Evolutionary conservation across 2,888 invertebrate species (phyloP), one percentile per base, ranked within the genome.

Genomic region (Eubasilissa splendida): DNA sequence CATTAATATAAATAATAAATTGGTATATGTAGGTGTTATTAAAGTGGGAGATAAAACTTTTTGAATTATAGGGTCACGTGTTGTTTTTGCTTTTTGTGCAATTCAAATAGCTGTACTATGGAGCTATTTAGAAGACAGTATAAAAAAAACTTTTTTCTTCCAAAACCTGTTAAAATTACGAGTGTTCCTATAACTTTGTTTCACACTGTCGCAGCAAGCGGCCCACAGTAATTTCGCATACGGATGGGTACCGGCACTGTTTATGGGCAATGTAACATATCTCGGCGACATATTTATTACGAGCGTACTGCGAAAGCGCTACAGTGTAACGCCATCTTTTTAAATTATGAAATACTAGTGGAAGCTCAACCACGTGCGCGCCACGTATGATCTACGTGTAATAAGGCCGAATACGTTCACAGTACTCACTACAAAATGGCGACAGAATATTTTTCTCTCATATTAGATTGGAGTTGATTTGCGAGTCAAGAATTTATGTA

Each of bases 201-300:
- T 66, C n/a, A 52, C 22, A 53, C 52, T 53, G 65, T 63, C 63
- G 63, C 68, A 68, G 66, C 66, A 68, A 33, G 66, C 65, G 42
- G 42, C 54, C 42, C 66, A 54, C 42, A 56, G 42, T 63, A 73
- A 33, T 73, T 60, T 58, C 53, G 54, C 33, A 4, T 76, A 59
- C 74, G 79, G 78, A 76, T 60, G 56, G 70, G 76, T 82, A 73
- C 54, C 81, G 58, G 50, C 60, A 58, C 80, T 82, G 82, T 82
- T 82, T 80, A 82, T 76, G 82, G 77, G 76, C 77, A 59, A 76
- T 71, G 82, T 66, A 82, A 82, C 82, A 80, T 77, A 82, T 82
- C 82, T 74, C 70, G 70, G 75, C 80, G 82, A 82, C 82, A 82
- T 82, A 77, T 82, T 82, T 82, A 82, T 82, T 77, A 65, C 80